Base-by-base conservation (phyloP, 2,797 vertebrate species). In the Acrocephalus scirpaceus region DNA sequence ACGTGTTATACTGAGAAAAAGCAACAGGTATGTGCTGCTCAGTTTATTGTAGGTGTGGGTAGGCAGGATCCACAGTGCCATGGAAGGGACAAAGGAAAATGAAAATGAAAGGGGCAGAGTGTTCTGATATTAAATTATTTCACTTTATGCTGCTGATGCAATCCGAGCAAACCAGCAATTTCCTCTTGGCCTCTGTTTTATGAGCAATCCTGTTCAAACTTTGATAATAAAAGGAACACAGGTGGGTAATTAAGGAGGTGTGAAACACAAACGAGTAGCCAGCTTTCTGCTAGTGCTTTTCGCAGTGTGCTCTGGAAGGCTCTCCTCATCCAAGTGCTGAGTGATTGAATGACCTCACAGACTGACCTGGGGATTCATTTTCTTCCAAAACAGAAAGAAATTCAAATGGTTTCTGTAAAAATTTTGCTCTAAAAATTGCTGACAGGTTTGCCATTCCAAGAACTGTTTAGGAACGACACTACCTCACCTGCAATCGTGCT, bases 191-290 rank as follows among this genome's bases (percentile, higher is more conserved):
- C 96, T 93, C 96, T 90, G 91, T 97, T 98, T 98, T 98, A 97
- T 76, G 92, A 97, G 95, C 22, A 5, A 97, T 97, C 88, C 93
- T 93, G 91, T 93, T 93, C 90, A 97, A 95, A 87, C 88, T 95
- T 95, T 96, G 96, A 96, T 94, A 97, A 97, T 98, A 98, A 98
- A 98, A 97, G 92, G 95, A 91, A 77, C 92, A 95, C 97, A 98
- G 97, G 97, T 98, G 97, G 97, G 96, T 98, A 98, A 98, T 98
- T 98, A 98, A 97, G 96, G 96, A 98, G 97, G 96, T 96, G 96
- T 97, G 97, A 97, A 97, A 95, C 91, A 71, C 32, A 45, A 92
- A 91, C 22, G 22, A 95, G 93, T 88, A 94, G 97, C 95, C 97
- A 97, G 86, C 82, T 97, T 97, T 94, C 91, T 94, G 93, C 92